phyloP scores from a whole-genome alignment of 2,113 vertebrate genomes.

The Panthera uncia region DNA sequence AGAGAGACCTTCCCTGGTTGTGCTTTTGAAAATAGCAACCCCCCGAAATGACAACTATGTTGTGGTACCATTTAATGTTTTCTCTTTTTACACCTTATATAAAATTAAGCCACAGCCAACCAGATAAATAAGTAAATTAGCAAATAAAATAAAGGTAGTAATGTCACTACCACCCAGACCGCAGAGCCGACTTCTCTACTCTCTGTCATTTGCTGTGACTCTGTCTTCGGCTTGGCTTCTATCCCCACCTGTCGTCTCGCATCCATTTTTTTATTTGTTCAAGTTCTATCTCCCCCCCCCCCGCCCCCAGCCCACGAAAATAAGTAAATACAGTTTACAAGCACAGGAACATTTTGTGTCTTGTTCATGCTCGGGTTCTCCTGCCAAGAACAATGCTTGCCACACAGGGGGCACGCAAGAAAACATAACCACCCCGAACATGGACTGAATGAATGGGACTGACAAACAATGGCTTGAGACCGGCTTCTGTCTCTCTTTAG shows the following conservation, averaged over 20 bases:
- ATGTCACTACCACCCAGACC: accelerated
- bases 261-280: neutral
- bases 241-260: neutral
- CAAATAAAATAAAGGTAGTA: neutral
- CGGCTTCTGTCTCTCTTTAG: neutral
- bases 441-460: neutral
- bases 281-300: neutral
- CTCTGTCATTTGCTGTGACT: neutral
- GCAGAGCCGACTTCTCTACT: neutral
- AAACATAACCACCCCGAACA: neutral
- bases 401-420: no score
- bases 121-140: neutral
- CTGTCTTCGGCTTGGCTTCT: neutral
- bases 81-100: neutral
- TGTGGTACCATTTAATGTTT: neutral
- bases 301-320: neutral
- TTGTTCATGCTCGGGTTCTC: neutral
- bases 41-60: neutral
- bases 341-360: neutral
- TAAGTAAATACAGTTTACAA: neutral
- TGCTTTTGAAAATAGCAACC: neutral
- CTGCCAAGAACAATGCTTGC: neutral
- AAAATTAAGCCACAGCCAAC: neutral
- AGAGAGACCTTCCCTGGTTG: neutral
- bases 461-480: neutral